Percentiles rank a stretch among this genome's conserved stretches.
phyloP scores from a whole-genome alignment of 2,797 vertebrate genomes.

The Ispidina picta region DNA sequence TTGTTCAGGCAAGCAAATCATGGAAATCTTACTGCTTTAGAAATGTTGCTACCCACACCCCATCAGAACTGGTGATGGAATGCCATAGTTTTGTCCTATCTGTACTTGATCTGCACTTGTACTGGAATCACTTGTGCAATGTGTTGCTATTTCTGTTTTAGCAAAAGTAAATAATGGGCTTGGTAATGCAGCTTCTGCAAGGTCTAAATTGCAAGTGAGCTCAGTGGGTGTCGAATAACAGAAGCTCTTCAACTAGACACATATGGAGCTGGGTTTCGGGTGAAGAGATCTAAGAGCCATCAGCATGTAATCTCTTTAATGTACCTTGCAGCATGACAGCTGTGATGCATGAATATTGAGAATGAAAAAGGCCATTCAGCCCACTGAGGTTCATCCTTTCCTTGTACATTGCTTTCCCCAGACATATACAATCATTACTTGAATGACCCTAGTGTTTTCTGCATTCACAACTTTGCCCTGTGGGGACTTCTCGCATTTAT shows the following conservation, averaged over 20 bases:
- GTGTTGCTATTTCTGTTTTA: not conserved
- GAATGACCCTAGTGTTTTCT: constrained; percentile 13
- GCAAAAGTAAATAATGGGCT: not conserved
- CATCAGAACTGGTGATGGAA: not conserved
- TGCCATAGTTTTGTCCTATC: not conserved
- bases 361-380: not conserved
- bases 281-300: not conserved
- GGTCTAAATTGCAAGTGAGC: not conserved
- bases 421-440: constrained; percentile 1
- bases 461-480: not conserved
- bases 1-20: not conserved
- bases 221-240: not conserved
- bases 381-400: not conserved
- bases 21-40: not conserved
- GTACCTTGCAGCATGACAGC: not conserved
- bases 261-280: not conserved
- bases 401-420: constrained; percentile 30
- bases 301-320: not conserved
- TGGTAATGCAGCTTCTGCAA: not conserved
- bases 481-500: constrained; percentile 22
- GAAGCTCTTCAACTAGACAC: not conserved
- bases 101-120: not conserved
- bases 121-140: not conserved
- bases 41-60: not conserved
- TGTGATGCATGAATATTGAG: not conserved